Evolutionary conservation across 2,888 invertebrate species (phyloP).

Genomic region (Galerucella calmariensis): DNA sequence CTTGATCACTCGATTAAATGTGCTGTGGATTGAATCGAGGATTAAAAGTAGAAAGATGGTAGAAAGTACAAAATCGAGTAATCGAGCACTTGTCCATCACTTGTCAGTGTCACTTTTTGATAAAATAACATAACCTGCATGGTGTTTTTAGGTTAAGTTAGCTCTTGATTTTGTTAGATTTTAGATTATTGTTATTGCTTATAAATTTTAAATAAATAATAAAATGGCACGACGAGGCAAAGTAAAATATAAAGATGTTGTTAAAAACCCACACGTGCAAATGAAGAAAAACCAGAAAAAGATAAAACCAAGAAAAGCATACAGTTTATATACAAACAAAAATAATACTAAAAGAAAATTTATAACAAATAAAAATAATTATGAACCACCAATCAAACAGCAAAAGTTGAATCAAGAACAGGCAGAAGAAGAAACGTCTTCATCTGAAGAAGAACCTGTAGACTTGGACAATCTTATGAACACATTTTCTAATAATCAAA

Average conservation of each 20-base stretch:
- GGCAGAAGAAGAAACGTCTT: conserved; percentile 27
- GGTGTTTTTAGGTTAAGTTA: background rate
- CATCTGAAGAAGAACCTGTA: conserved; percentile 49
- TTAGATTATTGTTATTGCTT: background rate
- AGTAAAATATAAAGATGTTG: conserved; percentile 53
- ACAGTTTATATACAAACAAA: conserved; percentile 49
- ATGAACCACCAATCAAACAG: conserved; percentile 64
- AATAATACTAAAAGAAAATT: conserved; percentile 47
- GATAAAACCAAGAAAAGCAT: conserved; percentile 45
- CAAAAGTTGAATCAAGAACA: conserved; percentile 27
- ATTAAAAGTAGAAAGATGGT: too few relatives aligned
- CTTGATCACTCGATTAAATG: too few relatives aligned
- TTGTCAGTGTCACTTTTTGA: too few relatives aligned
- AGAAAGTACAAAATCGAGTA: too few relatives aligned
- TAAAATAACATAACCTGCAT: background rate
- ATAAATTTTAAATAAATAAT: background rate
- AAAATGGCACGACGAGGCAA: conserved; percentile 47
- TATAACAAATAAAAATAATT: conserved; percentile 63
- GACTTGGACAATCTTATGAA: conserved; percentile 52
- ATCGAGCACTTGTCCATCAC: too few relatives aligned
- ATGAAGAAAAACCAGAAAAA: conserved; percentile 47
- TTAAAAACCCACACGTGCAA: conserved; percentile 43
- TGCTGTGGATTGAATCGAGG: too few relatives aligned
- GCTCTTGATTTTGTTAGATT: too few relatives aligned
- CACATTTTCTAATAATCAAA: conserved; percentile 50